Conservation (phyloP, 2,797 vertebrate species). For the Sebastes glaucus region DNA sequence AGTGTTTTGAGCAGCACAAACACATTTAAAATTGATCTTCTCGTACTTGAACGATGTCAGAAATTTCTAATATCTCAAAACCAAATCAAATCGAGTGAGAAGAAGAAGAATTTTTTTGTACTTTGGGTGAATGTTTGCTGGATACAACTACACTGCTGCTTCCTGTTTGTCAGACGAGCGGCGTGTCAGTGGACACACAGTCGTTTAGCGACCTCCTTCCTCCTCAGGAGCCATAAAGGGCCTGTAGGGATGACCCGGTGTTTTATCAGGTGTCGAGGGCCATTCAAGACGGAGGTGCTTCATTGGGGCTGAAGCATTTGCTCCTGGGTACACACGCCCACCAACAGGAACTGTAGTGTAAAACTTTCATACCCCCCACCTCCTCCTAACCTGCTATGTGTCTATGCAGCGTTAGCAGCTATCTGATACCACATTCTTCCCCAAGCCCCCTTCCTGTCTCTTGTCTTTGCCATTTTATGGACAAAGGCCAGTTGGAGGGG, state of each 20-base stretch:
- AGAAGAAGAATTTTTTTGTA: too few relatives aligned
- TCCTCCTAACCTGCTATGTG: constrained; percentile 15
- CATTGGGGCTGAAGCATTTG: constrained; percentile 61
- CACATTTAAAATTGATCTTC: neutral
- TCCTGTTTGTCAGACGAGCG: constrained; percentile 41
- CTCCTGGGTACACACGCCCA: constrained; percentile 58
- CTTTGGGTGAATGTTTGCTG: too few relatives aligned
- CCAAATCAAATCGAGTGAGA: neutral
- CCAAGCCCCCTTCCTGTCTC: constrained; percentile 50
- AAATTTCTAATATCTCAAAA: neutral
- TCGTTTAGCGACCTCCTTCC: constrained; percentile 35
- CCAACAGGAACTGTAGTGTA: constrained; percentile 47
- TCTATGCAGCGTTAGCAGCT: constrained; percentile 51
- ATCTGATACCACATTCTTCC: constrained; percentile 68
- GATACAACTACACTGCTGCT: neutral
- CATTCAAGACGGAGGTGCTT: constrained; percentile 64
- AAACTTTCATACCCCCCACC: constrained; percentile 47
- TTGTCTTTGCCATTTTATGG: constrained; percentile 52
- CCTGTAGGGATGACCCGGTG: constrained; percentile 48
- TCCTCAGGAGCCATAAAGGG: constrained; percentile 53
- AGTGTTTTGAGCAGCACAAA: neutral
- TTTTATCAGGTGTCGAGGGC: constrained; percentile 73
- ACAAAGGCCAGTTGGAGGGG: constrained; percentile 58
- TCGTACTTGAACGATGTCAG: neutral
- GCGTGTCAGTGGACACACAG: neutral